A percentile compares a stretch with the other conserved stretches of the same genome.
Evolutionary conservation across 2,888 invertebrate species (phyloP).

Genomic region (Chrysolina oricalcia): DNA sequence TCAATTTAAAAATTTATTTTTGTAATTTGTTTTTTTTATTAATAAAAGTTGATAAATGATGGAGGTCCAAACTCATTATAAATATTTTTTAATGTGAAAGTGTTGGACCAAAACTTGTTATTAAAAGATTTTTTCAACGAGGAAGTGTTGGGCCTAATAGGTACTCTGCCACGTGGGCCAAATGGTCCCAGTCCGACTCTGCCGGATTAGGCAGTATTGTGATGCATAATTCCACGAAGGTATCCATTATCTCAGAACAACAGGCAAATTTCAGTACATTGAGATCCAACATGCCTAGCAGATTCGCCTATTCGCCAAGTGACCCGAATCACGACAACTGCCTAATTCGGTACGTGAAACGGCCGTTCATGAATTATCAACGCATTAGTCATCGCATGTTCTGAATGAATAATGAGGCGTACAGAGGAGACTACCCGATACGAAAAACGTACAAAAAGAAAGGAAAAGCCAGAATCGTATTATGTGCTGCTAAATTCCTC

Average conservation of each 20-base stretch:
- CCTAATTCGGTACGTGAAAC: not conserved
- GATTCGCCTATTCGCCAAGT: not conserved
- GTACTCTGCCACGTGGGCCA: no score
- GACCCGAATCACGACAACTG: not conserved
- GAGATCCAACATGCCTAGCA: not conserved
- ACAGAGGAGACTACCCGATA: conserved; percentile 16
- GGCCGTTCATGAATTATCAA: conserved; percentile 6
- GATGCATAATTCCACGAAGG: no score
- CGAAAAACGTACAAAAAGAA: conserved; percentile 10
- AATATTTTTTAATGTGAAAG: no score
- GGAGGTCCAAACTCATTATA: no score
- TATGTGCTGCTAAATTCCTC: conserved; percentile 7
- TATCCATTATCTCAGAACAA: not conserved
- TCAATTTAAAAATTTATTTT: no score
- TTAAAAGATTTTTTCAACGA: no score
- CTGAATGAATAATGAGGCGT: conserved; percentile 12
- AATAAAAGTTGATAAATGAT: no score
- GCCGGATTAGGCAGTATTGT: no score
- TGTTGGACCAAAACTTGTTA: no score
- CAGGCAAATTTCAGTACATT: not conserved
- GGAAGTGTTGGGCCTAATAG: no score
- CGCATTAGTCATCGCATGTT: conserved; percentile 25
- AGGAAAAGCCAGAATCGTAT: not conserved
- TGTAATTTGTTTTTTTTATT: no score
- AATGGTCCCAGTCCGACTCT: no score